Evolutionary conservation across 1,140 invertebrate species (phyloP), one percentile per base, ranked within the genome.

Genomic region (Lanistes nyassanus): DNA sequence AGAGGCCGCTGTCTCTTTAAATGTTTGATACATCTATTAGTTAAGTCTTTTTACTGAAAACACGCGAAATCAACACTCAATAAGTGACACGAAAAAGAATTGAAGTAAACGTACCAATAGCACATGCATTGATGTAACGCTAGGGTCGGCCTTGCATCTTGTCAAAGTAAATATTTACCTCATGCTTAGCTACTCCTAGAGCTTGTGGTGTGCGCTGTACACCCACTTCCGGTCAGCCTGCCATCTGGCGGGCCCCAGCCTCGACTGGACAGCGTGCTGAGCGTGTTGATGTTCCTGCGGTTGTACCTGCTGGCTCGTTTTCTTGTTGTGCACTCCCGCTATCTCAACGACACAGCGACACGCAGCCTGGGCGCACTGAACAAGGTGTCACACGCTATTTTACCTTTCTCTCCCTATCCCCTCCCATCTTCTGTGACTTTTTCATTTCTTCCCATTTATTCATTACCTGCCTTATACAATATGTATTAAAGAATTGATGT

Each of bases 221-320:
- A 87, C 70, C 86, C 86, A 0, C 74, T 84, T 53, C 88, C 87
- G 21, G 86, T 87, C 5, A 74, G 82, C 64, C 79, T 85, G 66
- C 36, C 29, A 47, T 70, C 82, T n/a, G 62, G 58, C n/a, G n/a
- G n/a, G n/a, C 68, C 75, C 16, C 75, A 75, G 42, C 82, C 84
- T 2, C 83, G 86, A 4, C 77, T 88, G 5, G 87, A 89, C 76
- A 82, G 87, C 29, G 83, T 89, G 31, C 81, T 89, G 31, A 87
- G 85, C 4, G 82, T 89, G n/a, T 77, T 88, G 16, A 89, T 90
- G 88, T 82, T 89, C 78, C 80, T 87, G 11, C 64, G 89, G 23
- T 68, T 89, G 13, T 89, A 89, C 66, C 75, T 89, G 7, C 73
- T 88, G 4, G 83, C 85, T 39, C 85, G 81, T 75, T 87, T 84